These are phyloP conservation scores for Oostethus manadensis DNA, from an alignment of 2,113 vertebrate genomes.

Conservation along the genomic window DNA sequence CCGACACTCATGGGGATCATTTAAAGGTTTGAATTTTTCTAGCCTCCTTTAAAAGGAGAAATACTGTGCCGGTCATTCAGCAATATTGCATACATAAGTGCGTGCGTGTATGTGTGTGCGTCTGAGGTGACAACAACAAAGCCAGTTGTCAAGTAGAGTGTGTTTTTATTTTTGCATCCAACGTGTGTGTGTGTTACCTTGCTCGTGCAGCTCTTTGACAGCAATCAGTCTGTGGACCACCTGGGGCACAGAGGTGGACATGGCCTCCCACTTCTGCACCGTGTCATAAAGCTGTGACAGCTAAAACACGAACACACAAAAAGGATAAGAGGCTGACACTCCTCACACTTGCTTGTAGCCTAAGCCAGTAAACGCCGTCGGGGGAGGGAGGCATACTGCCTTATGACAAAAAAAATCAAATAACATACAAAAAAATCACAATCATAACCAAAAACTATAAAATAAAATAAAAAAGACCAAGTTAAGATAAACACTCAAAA, in stretches of 20 bases:
- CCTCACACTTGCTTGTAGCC: too few species aligned
- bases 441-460: too few species aligned
- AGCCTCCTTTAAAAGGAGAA: background rate
- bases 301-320: constrained; percentile 51
- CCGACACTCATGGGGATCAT: constrained; percentile 54
- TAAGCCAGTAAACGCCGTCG: too few species aligned
- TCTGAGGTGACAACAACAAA: background rate
- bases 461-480: too few species aligned
- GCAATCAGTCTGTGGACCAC: constrained; percentile 84
- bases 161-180: too few species aligned
- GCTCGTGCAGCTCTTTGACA: constrained; percentile 87
- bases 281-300: constrained; percentile 84
- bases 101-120: background rate
- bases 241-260: constrained; percentile 81
- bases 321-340: too few species aligned
- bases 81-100: background rate
- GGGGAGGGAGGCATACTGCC: too few species aligned
- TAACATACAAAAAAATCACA: too few species aligned
- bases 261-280: constrained; percentile 85
- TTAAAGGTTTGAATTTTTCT: constrained; percentile 34
- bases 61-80: background rate
- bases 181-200: constrained; percentile 72
- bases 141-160: background rate
- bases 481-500: too few species aligned
- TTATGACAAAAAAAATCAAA: too few species aligned